These are phyloP conservation scores for Danio tinwini DNA, from an alignment of 2,797 vertebrate genomes.

Conservation along the genomic window DNA sequence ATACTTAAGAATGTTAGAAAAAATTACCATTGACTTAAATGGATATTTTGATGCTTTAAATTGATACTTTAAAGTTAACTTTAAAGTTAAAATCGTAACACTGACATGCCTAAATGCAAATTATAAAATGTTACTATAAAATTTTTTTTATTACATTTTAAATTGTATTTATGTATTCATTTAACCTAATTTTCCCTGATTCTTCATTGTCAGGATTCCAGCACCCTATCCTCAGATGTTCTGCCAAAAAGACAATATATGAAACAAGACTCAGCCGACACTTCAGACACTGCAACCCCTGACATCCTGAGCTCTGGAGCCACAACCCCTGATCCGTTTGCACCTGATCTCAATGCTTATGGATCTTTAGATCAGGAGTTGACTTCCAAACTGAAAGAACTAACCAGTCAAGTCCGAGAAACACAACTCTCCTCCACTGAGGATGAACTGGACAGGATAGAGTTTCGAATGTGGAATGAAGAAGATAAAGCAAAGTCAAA, in stretches of 20 bases:
- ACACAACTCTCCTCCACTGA: conserved; percentile 73
- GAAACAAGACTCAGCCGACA: conserved; percentile 52
- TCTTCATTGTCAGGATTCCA: conserved; percentile 65
- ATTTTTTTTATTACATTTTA: too few species aligned
- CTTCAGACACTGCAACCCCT: conserved; percentile 61
- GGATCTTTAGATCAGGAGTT: conserved; percentile 57
- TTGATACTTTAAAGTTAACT: too few species aligned
- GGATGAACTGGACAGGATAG: conserved; percentile 71
- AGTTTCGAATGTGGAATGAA: conserved; percentile 31
- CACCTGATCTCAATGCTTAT: conserved; percentile 28
- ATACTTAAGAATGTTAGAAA: too few species aligned
- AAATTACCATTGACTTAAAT: too few species aligned
- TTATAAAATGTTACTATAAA: too few species aligned
- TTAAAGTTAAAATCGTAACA: too few species aligned
- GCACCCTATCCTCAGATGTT: conserved; percentile 43
- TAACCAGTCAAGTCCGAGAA: conserved; percentile 39
- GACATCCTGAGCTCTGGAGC: conserved; percentile 70
- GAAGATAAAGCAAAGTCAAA: conserved; percentile 53
- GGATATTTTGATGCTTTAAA: too few species aligned
- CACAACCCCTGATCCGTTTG: conserved; percentile 63
- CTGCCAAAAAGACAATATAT: conserved; percentile 43
- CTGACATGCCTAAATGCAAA: too few species aligned
- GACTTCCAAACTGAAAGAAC: conserved; percentile 46
- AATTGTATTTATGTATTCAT: too few species aligned
- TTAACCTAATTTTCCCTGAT: neutral